A percentile compares a stretch with the other conserved stretches of the same genome.
These are phyloP conservation scores for Minunthozetes semirufus DNA, from an alignment of 2,888 invertebrate species.

Conservation along the genomic window DNA sequence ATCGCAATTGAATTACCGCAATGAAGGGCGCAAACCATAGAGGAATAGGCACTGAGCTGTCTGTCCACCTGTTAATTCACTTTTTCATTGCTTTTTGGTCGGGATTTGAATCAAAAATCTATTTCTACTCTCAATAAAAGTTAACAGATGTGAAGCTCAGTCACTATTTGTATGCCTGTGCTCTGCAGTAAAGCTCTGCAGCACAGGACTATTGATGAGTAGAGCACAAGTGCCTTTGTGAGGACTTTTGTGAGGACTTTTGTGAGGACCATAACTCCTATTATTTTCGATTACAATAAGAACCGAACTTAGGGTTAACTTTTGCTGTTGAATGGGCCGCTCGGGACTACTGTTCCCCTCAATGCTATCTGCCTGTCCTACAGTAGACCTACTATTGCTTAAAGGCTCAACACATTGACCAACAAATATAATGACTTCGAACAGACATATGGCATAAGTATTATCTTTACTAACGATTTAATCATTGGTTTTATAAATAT, in stretches of 20 bases:
- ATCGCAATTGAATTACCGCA: constrained; percentile 27
- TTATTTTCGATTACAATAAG: constrained; percentile 28
- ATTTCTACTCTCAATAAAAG: constrained; percentile 12
- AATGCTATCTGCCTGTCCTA: background rate
- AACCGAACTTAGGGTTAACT: constrained; percentile 29
- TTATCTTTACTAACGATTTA: constrained; percentile 11
- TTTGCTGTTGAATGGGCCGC: constrained; percentile 17
- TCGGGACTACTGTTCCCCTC: constrained; percentile 18
- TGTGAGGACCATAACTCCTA: constrained; percentile 19
- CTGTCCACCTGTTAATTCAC: constrained; percentile 31
- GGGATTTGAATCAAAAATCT: constrained; percentile 22
- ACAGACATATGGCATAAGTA: constrained; percentile 29
- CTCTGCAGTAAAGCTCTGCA: background rate
- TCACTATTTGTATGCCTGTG: background rate
- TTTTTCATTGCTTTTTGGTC: constrained; percentile 31
- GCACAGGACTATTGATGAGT: constrained; percentile 13
- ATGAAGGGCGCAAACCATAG: background rate
- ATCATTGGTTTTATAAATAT: constrained; percentile 6
- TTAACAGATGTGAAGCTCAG: constrained; percentile 29
- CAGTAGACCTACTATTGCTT: background rate
- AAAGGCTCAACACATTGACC: constrained; percentile 27
- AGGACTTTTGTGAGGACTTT: constrained; percentile 8
- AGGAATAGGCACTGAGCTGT: background rate
- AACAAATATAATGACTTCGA: background rate
- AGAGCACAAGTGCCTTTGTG: constrained; percentile 25